Conservation (phyloP, 2,113 vertebrate genomes). For the Eonycteris spelaea region DNA sequence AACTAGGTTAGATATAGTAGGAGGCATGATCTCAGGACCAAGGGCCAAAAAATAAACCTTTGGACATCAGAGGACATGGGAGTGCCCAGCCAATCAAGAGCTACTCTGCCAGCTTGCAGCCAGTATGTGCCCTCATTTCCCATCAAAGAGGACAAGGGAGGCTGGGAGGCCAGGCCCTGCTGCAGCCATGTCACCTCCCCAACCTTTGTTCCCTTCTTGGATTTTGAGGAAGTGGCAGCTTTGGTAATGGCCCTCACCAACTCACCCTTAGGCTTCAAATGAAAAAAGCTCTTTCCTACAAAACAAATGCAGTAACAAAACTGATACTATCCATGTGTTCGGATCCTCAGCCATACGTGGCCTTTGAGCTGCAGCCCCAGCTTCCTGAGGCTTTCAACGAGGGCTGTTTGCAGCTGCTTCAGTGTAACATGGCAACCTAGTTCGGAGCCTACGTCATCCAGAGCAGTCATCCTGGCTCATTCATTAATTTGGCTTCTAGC, state of each 20-base stretch:
- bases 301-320: background rate
- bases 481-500: background rate
- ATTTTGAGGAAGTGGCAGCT: background rate
- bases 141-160: background rate
- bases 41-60: background rate
- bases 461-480: background rate
- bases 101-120: background rate
- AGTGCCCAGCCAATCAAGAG: background rate
- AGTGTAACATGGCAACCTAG: background rate
- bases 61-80: background rate
- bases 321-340: accelerated
- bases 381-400: background rate
- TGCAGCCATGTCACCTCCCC: background rate
- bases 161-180: background rate
- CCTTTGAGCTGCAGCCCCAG: background rate
- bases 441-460: background rate
- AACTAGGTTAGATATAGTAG: background rate
- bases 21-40: background rate
- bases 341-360: accelerated
- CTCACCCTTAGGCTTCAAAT: background rate
- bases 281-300: background rate
- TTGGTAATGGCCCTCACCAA: background rate
- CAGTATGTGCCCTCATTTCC: too few species aligned
- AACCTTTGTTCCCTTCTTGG: background rate
- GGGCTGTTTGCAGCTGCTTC: background rate